A percentile compares a stretch with the other conserved stretches of the same genome.
Conservation (phyloP, 2,888 invertebrate species). For the Caenorhabditis sp. region DNA sequence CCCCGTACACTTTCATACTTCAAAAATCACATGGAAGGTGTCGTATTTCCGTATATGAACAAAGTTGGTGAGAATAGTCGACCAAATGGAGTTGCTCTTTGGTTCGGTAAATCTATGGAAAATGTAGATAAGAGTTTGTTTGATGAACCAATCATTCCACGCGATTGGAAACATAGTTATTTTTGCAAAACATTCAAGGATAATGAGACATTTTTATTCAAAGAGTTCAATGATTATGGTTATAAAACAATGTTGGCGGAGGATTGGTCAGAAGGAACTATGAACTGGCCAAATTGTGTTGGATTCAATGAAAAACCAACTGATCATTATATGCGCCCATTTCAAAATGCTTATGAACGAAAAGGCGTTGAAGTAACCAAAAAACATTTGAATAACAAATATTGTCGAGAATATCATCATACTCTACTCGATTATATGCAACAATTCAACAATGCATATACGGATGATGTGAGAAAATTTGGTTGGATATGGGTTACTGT, state of each 20-base stretch:
- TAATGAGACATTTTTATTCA: slow-evolving; percentile 39
- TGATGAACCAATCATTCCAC: slow-evolving; percentile 15
- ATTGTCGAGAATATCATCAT: slow-evolving; percentile 47
- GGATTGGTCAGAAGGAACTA: slow-evolving; percentile 57
- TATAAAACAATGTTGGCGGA: slow-evolving; percentile 52
- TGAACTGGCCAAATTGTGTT: slow-evolving; percentile 57
- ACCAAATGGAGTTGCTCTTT: slow-evolving; percentile 57
- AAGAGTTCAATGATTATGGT: slow-evolving; percentile 39
- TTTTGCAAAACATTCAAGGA: slow-evolving; percentile 43
- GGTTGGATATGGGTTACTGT: slow-evolving; percentile 52
- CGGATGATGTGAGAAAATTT: slow-evolving; percentile 46
- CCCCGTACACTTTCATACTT: slow-evolving; percentile 44
- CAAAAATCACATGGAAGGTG: slow-evolving; percentile 44
- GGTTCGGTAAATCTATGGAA: slow-evolving; percentile 48
- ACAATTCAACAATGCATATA: slow-evolving; percentile 50
- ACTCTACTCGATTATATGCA: slow-evolving; percentile 46
- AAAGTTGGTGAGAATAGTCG: slow-evolving; percentile 58
- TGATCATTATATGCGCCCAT: slow-evolving; percentile 58
- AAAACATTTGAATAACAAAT: slow-evolving; percentile 28
- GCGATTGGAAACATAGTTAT: slow-evolving; percentile 33
- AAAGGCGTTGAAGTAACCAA: slow-evolving; percentile 20
- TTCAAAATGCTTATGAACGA: slow-evolving; percentile 45
- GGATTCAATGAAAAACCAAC: slow-evolving; percentile 51
- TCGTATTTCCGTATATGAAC: slow-evolving; percentile 55
- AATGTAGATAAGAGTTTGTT: slow-evolving; percentile 29